phyloP scores from a whole-genome alignment of 2,797 vertebrate genomes.

The Cirrhinus molitorella region DNA sequence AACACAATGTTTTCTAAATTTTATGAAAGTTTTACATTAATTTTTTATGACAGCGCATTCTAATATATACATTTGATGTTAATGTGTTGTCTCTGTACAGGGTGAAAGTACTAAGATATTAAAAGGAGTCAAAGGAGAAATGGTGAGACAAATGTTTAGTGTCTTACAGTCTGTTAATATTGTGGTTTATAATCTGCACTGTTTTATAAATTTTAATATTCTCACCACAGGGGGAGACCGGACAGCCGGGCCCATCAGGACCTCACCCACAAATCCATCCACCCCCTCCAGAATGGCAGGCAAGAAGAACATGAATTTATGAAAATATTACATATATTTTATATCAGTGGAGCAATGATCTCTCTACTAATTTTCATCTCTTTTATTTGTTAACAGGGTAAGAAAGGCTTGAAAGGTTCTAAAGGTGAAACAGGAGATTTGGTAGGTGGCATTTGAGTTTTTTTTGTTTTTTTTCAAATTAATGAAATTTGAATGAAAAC shows the following conservation, averaged over 20 bases:
- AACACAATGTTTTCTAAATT: background rate
- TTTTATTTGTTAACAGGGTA: constrained; percentile 75
- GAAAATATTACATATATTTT: constrained; percentile 56
- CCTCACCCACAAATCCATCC: background rate
- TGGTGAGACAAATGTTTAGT: constrained; percentile 66
- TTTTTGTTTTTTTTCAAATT: no score
- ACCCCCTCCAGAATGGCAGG: constrained; percentile 65
- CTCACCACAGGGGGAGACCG: constrained; percentile 76
- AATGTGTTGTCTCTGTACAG: constrained; percentile 73
- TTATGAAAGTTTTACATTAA: background rate
- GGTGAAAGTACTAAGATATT: constrained; percentile 83
- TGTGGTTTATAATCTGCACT: background rate
- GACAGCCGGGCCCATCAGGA: constrained; percentile 72
- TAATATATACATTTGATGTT: background rate
- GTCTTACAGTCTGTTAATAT: no score
- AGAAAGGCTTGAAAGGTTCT: constrained; percentile 79
- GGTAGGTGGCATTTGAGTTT: constrained; percentile 73
- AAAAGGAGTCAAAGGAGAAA: constrained; percentile 87
- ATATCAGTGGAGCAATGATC: background rate
- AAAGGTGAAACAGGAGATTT: constrained; percentile 80
- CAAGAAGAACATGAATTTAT: background rate
- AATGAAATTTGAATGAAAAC: no score
- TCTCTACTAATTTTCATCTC: background rate
- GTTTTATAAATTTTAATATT: constrained; percentile 48
- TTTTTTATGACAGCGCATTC: background rate